Conservation (phyloP, 1,140 invertebrate genomes). For the Pseudobourletiella spinata region DNA sequence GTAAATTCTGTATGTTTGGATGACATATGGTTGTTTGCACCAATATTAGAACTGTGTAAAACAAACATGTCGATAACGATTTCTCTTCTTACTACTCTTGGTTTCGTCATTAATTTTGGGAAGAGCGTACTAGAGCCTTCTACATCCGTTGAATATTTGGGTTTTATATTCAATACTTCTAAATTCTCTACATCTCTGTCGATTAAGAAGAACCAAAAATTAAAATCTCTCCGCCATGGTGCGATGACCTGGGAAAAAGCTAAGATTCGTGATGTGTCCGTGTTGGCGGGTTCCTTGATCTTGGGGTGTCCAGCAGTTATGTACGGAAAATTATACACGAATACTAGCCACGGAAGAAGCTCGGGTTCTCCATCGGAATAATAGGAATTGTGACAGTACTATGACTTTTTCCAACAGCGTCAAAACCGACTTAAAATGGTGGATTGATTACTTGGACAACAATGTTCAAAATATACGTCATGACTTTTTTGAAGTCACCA, state of each 20-base stretch:
- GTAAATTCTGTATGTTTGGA: background rate
- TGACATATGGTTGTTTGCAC: background rate
- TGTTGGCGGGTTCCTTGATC: background rate
- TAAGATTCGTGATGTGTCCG: no score
- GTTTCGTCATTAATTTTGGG: no score
- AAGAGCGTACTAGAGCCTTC: background rate
- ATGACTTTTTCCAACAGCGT: no score
- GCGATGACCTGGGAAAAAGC: no score
- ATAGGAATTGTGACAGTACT: no score
- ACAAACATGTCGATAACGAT: background rate
- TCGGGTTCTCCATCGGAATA: no score
- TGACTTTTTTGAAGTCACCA: background rate
- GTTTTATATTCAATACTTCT: background rate
- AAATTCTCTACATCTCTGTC: background rate
- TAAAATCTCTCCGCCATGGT: background rate
- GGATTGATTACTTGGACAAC: no score
- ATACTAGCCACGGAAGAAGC: no score
- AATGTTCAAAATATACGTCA: no score
- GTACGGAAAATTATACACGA: background rate
- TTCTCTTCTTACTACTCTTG: background rate
- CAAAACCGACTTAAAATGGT: no score
- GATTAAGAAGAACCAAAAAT: background rate
- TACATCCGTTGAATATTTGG: background rate
- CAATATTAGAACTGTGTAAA: background rate
- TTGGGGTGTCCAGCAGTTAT: background rate